A percentile compares a stretch with the other conserved stretches of the same genome.
Evolutionary conservation across 2,113 vertebrate species (phyloP).

Genomic region (Tympanuchus pallidicinctus): DNA sequence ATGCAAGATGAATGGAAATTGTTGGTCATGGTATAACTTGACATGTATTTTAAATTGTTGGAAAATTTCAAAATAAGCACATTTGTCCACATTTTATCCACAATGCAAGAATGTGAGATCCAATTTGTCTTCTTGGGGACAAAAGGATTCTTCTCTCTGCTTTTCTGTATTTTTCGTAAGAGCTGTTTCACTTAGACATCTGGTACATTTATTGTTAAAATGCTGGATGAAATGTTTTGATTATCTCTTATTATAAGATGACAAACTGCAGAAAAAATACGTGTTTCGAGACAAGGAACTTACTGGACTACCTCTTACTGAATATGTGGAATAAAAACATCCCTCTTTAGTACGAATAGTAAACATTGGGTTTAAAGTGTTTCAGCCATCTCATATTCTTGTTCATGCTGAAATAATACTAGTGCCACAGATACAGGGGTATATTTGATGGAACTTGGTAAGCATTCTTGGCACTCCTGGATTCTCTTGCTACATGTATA

Average conservation of each 20-base stretch:
- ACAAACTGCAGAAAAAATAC: not conserved
- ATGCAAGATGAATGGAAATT: conserved; percentile 15
- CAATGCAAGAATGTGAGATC: not conserved
- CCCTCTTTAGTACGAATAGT: not conserved
- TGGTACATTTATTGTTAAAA: not conserved
- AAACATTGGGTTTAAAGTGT: not conserved
- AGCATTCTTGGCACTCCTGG: not conserved
- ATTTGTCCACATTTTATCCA: conserved; percentile 5
- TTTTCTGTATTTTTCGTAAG: not conserved
- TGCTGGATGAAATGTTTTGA: not conserved
- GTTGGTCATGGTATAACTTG: not conserved
- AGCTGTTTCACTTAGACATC: not conserved
- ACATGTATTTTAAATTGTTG: conserved; percentile 15
- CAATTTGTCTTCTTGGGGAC: not conserved
- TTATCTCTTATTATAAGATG: not conserved
- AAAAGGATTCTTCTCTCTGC: not conserved
- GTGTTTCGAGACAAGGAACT: not conserved
- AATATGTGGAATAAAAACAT: not conserved
- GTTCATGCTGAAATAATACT: not conserved
- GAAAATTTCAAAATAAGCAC: conserved; percentile 8
- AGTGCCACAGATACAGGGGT: not conserved
- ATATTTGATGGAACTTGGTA: not conserved
- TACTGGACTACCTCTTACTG: not conserved
- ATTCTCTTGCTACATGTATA: not conserved
- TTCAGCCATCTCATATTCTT: not conserved